These are phyloP conservation scores for Setophaga petechia DNA, from an alignment of 2,113 vertebrate species.

Conservation along the genomic window DNA sequence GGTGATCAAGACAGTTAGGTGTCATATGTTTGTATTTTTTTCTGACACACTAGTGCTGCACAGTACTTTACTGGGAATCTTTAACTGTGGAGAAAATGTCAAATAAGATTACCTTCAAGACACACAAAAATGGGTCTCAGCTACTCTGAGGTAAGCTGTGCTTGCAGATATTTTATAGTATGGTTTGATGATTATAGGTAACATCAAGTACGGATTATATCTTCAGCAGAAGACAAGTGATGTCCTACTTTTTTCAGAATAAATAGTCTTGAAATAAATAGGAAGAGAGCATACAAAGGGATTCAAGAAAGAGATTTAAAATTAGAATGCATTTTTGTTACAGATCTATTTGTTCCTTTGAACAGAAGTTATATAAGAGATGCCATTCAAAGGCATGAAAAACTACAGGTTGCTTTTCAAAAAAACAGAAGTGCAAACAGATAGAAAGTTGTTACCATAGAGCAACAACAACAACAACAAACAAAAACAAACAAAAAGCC, in stretches of 20 bases:
- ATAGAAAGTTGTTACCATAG: not conserved
- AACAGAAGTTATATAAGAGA: not conserved
- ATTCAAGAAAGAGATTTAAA: not conserved
- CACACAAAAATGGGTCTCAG: not conserved
- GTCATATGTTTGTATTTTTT: not conserved
- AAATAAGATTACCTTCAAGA: not conserved
- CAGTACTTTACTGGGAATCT: not conserved
- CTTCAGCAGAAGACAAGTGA: not conserved
- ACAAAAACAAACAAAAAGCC: not conserved
- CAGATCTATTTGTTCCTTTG: not conserved
- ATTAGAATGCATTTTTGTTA: not conserved
- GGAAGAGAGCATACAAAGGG: not conserved
- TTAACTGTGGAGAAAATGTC: not conserved
- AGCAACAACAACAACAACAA: not conserved
- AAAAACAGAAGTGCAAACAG: not conserved
- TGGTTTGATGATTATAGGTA: not conserved
- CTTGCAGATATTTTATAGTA: not conserved
- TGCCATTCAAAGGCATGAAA: not conserved
- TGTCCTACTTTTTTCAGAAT: not conserved
- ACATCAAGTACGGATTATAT: not conserved
- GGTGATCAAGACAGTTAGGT: not conserved
- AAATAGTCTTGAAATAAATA: not conserved
- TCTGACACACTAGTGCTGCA: not conserved
- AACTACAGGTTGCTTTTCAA: not conserved
- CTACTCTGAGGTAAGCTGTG: not conserved